These are phyloP conservation scores for Xerus rutilus DNA, from an alignment of 2,797 vertebrate genomes.

Conservation along the genomic window DNA sequence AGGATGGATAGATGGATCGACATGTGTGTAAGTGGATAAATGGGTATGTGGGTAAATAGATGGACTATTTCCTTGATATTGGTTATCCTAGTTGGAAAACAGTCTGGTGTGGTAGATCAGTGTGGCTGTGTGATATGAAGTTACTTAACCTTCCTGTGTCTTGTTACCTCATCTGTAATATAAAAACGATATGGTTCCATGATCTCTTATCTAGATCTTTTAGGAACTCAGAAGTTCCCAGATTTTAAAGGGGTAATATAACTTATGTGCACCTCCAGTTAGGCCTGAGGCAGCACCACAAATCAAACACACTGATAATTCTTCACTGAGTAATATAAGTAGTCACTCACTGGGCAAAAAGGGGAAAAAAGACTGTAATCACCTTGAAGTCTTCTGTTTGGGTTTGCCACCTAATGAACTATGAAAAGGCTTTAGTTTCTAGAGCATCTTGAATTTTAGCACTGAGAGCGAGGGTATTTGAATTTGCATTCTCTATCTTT, in stretches of 20 bases:
- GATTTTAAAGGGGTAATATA: not conserved
- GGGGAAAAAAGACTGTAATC: not conserved
- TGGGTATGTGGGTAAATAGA: not conserved
- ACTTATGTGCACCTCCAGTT: not conserved
- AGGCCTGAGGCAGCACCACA: not conserved
- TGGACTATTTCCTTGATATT: no score
- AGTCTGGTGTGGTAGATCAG: not conserved
- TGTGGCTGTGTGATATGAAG: not conserved
- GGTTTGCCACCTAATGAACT: not conserved
- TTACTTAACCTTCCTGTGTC: not conserved
- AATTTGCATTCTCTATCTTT: not conserved
- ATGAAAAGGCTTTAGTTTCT: not conserved
- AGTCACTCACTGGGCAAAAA: not conserved
- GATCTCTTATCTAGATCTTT: not conserved
- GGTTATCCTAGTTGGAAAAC: not conserved
- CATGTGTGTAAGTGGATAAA: accelerated
- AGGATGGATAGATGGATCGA: not conserved
- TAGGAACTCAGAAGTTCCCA: not conserved
- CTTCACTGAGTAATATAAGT: not conserved
- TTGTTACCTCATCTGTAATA: not conserved
- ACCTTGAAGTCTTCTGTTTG: not conserved
- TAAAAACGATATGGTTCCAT: not conserved
- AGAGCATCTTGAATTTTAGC: not conserved
- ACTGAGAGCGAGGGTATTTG: not conserved
- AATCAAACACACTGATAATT: not conserved